These are phyloP conservation scores for Myzus persicae DNA, from an alignment of 1,140 invertebrate genomes.

Conservation along the genomic window DNA sequence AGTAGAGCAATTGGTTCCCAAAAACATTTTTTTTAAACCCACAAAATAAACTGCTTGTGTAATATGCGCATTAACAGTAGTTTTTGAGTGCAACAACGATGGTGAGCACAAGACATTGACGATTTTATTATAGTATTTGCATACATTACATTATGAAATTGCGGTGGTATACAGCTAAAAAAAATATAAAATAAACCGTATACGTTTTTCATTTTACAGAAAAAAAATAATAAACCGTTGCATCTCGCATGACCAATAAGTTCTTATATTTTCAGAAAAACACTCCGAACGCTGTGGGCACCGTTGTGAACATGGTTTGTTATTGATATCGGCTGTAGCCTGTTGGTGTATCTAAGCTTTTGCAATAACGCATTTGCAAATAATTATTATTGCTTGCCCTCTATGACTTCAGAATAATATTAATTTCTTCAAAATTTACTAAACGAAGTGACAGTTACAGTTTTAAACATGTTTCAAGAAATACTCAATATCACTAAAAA, in stretches of 20 bases:
- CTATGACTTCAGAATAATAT: not conserved
- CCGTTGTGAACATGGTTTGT: not conserved
- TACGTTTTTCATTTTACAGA: not conserved
- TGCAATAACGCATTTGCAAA: not conserved
- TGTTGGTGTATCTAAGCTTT: not conserved
- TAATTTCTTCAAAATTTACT: not conserved
- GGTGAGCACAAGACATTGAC: not conserved
- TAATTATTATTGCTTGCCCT: not conserved
- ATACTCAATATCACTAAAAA: not conserved
- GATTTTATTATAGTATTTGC: not conserved
- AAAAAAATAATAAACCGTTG: constrained; percentile 34
- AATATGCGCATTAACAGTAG: not conserved
- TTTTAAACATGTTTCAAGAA: not conserved
- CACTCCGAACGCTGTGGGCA: not conserved
- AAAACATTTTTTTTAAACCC: not conserved
- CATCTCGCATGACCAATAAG: constrained; percentile 45
- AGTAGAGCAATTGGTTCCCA: constrained; percentile 41
- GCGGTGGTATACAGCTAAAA: not conserved
- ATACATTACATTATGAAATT: not conserved
- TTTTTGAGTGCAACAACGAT: not conserved
- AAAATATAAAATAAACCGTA: not conserved
- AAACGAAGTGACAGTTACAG: not conserved
- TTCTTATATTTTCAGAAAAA: constrained; percentile 34
- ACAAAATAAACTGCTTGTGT: not conserved
- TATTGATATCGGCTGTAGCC: not conserved